Conservation (phyloP, 2,888 invertebrate species). For the Trichopoda pennipes region DNA sequence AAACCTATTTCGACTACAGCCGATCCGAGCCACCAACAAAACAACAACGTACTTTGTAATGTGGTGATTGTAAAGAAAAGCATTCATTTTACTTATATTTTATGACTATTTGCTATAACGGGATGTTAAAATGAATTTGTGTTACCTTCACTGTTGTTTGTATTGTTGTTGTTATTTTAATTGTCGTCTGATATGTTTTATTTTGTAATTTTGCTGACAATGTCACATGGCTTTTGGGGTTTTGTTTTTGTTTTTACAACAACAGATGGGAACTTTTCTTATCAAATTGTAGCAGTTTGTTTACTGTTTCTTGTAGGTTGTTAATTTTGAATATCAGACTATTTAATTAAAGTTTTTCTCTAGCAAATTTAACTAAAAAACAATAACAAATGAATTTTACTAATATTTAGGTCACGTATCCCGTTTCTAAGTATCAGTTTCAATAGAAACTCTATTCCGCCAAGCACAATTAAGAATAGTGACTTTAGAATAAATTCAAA, state of each 20-base stretch:
- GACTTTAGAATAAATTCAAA: not conserved
- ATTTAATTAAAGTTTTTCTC: not conserved
- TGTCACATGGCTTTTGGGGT: conserved; percentile 4
- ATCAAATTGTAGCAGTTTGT: conserved; percentile 38
- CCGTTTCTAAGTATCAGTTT: not conserved
- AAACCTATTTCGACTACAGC: not conserved
- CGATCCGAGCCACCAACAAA: not conserved
- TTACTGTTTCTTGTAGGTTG: conserved; percentile 46
- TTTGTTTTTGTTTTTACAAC: too few species aligned
- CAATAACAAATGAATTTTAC: not conserved
- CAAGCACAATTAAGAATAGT: not conserved
- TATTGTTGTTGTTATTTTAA: conserved; percentile 23
- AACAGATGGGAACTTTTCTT: too few species aligned
- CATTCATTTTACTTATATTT: conserved; percentile 20
- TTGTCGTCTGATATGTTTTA: conserved; percentile 16
- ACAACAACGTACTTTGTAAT: conserved; percentile 9
- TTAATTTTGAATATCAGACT: not conserved
- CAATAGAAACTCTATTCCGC: not conserved
- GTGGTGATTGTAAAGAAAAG: not conserved
- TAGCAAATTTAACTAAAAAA: too few species aligned
- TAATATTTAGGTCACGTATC: not conserved
- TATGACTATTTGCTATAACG: conserved; percentile 52
- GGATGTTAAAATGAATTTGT: conserved; percentile 61
- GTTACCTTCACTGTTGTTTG: conserved; percentile 32
- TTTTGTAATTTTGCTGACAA: conserved; percentile 30